Conservation (phyloP, 1,140 invertebrate genomes). For the Diorhabda sublineata region DNA sequence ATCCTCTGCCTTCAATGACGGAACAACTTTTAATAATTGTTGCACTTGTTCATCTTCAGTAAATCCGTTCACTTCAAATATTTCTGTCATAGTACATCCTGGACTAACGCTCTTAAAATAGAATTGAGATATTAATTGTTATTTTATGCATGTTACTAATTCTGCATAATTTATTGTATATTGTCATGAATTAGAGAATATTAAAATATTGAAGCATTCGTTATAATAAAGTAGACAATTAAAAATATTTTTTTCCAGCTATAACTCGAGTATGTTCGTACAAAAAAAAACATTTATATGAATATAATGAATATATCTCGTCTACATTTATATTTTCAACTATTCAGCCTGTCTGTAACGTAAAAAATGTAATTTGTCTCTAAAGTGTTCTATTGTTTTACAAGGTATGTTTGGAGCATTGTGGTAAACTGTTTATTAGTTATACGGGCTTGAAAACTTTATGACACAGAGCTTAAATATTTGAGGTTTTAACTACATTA, state of each 20-base stretch:
- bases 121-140: neutral
- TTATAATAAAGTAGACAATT: neutral
- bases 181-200: too few relatives aligned
- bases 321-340: neutral
- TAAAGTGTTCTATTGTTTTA: too few relatives aligned
- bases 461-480: too few relatives aligned
- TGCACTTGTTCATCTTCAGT: neutral
- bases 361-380: too few relatives aligned
- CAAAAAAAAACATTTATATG: neutral
- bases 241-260: neutral
- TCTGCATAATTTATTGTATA: neutral
- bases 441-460: too few relatives aligned
- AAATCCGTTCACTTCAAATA: slow-evolving; percentile 7
- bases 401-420: too few relatives aligned
- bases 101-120: slow-evolving; percentile 25
- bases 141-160: neutral
- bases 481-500: too few relatives aligned
- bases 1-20: slow-evolving; percentile 40
- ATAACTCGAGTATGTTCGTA: neutral
- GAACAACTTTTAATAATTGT: neutral
- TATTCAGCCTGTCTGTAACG: too few relatives aligned
- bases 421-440: too few relatives aligned
- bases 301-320: neutral
- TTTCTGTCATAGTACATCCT: slow-evolving; percentile 11
- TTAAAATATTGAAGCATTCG: neutral